Evolutionary conservation across 2,888 invertebrate genomes (phyloP).

Genomic region (Dolomedes plantarius): DNA sequence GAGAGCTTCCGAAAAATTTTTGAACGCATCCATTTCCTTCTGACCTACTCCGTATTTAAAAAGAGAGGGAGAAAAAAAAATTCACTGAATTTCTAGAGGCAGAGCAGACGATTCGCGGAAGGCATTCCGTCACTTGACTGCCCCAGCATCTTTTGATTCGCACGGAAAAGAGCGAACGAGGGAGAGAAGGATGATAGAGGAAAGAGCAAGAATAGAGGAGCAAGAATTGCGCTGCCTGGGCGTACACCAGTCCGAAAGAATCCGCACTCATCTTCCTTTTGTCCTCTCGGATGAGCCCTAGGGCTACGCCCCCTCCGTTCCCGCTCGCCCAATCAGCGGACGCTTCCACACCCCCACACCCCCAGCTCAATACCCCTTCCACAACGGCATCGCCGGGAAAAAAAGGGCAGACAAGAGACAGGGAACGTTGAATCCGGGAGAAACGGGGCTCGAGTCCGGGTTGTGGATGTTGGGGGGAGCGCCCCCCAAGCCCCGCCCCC

Average conservation of each 20-base stretch:
- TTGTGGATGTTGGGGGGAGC: background rate
- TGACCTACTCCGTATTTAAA: background rate
- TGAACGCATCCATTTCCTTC: background rate
- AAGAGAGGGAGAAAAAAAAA: too few relatives aligned
- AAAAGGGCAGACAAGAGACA: background rate
- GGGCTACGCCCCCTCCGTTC: constrained; percentile 52
- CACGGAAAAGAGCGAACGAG: background rate
- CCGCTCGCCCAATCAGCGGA: constrained; percentile 58
- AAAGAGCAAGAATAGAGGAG: background rate
- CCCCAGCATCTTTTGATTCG: constrained; percentile 5
- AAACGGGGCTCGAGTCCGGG: background rate
- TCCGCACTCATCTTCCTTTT: constrained; percentile 43
- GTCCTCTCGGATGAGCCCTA: constrained; percentile 65
- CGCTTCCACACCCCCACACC: background rate
- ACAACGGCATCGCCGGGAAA: background rate
- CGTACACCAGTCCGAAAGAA: constrained; percentile 32
- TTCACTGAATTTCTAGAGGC: background rate
- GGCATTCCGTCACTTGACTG: background rate
- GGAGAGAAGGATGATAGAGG: too few relatives aligned
- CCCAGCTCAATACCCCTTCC: constrained; percentile 12
- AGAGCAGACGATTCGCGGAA: too few relatives aligned
- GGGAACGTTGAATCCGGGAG: background rate
- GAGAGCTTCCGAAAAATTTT: background rate
- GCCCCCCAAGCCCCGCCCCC: constrained; percentile 47
- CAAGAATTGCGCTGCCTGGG: constrained; percentile 27